Conservation (phyloP, 1,140 invertebrate species). For the Danaus melanippus region DNA sequence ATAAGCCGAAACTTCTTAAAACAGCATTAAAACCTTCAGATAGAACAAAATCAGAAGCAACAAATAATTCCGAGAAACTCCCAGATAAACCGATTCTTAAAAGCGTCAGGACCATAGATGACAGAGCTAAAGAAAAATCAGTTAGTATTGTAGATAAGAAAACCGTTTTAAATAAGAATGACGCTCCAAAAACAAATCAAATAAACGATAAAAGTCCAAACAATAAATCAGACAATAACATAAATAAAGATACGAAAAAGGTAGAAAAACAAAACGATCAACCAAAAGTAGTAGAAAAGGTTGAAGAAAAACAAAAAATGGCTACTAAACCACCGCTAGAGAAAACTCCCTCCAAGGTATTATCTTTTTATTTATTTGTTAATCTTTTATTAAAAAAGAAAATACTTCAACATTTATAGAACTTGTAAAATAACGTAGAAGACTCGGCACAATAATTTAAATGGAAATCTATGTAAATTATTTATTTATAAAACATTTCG, state of each 20-base stretch:
- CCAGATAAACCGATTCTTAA: slow-evolving; percentile 51
- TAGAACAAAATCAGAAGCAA: slow-evolving; percentile 41
- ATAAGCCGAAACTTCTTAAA: slow-evolving; percentile 53
- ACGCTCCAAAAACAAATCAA: slow-evolving; percentile 36
- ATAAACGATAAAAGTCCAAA: slow-evolving; percentile 38
- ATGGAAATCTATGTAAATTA: no score
- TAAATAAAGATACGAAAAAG: slow-evolving; percentile 36
- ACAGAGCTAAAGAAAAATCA: slow-evolving; percentile 57
- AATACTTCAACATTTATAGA: no score
- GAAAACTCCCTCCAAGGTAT: slow-evolving; percentile 56
- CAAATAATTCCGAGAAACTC: slow-evolving; percentile 36
- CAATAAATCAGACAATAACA: slow-evolving; percentile 28
- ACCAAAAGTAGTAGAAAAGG: slow-evolving; percentile 21
- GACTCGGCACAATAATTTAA: no score
- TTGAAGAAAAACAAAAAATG: slow-evolving; percentile 49
- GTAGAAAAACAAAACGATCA: slow-evolving; percentile 29
- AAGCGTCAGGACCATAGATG: slow-evolving; percentile 56
- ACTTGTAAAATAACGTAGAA: no score
- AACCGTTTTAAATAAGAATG: slow-evolving; percentile 38
- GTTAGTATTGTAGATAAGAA: slow-evolving; percentile 56
- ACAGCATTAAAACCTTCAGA: slow-evolving; percentile 44
- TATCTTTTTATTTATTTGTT: no score
- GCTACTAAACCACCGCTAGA: slow-evolving; percentile 60
- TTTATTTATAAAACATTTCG: no score
- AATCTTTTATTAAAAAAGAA: no score